Evolutionary conservation across 2,888 invertebrate species (phyloP), one percentile per base, ranked within the genome.

Genomic region (Anoplius nigerrimus): DNA sequence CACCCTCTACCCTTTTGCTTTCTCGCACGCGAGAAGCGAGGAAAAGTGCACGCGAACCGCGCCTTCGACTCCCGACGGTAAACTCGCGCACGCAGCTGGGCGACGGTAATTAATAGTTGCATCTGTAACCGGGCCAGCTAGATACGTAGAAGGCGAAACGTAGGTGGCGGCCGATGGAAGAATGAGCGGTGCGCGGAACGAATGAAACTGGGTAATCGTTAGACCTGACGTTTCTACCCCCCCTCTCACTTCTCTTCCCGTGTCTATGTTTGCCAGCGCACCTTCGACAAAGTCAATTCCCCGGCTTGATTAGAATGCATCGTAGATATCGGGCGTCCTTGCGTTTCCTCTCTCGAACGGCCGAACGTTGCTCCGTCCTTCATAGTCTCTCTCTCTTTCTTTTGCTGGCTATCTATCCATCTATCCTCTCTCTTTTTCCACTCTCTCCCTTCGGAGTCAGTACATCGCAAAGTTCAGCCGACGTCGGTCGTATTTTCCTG

Each of bases 301-400:
- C 11, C 11, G 6, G 34, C 34, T 1, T 13, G 6, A 13, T 34
- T 34, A 11, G 34, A 34, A 11, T 13, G 6, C 24, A 34, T 1
- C 11, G 1, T 6, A 34, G 34, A 34, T 34, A 34, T 34, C 16
- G 24, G n/a, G 69, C 82, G 81, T 78, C 82, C 81, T 82, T 82
- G 82, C 80, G 70, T 80, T 79, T 76, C 79, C 82, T 78, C 78
- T 76, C 72, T 68, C 73, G 69, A 76, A 66, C 71, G 62, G 68
- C 64, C 57, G 54, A 69, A 64, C 48, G 66, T 75, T 75, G 71
- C 68, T 72, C 80, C 78, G 27, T 27, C 6, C 27, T 27, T 2
- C 27, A 46, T 42, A 13, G 8, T n/a, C 48, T 48, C 48, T 16
- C 48, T 16, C 16, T 48, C 16, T 48, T 16, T 48, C 77, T 63